A percentile compares a stretch with the other conserved stretches of the same genome.
phyloP scores from a whole-genome alignment of 2,113 vertebrate genomes.

The Apaloderma vittatum region DNA sequence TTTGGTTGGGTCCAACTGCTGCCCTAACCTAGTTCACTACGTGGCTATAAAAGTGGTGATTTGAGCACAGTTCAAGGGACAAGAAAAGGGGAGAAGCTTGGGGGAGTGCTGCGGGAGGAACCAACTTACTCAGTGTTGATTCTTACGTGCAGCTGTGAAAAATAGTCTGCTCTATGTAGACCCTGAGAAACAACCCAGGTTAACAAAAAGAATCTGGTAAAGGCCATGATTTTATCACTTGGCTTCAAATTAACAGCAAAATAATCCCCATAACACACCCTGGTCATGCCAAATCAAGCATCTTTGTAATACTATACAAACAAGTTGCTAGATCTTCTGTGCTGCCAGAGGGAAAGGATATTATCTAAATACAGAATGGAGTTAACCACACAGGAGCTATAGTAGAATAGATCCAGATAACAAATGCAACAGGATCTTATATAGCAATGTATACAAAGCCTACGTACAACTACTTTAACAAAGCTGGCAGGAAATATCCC shows the following conservation, averaged over 20 bases:
- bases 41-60: neutral
- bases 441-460: slow-evolving; percentile 1
- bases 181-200: neutral
- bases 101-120: neutral
- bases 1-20: neutral
- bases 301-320: slow-evolving; percentile 22
- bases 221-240: slow-evolving; percentile 20
- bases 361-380: slow-evolving; percentile 10
- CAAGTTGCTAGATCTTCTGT: neutral
- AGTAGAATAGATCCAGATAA: slow-evolving; percentile 9
- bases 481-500: slow-evolving; percentile 92
- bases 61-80: neutral
- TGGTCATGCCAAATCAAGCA: slow-evolving; percentile 14
- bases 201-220: neutral
- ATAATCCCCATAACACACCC: neutral
- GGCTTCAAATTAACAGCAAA: slow-evolving; percentile 44
- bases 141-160: neutral
- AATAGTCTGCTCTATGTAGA: neutral
- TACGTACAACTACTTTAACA: slow-evolving; percentile 89
- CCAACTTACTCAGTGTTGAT: neutral
- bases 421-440: neutral
- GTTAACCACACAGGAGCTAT: neutral
- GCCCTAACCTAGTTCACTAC: neutral
- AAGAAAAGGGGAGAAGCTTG: neutral
- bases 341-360: slow-evolving; percentile 15